These are phyloP conservation scores for Dexiosoma caninum DNA, from an alignment of 2,888 invertebrate species.

Conservation along the genomic window DNA sequence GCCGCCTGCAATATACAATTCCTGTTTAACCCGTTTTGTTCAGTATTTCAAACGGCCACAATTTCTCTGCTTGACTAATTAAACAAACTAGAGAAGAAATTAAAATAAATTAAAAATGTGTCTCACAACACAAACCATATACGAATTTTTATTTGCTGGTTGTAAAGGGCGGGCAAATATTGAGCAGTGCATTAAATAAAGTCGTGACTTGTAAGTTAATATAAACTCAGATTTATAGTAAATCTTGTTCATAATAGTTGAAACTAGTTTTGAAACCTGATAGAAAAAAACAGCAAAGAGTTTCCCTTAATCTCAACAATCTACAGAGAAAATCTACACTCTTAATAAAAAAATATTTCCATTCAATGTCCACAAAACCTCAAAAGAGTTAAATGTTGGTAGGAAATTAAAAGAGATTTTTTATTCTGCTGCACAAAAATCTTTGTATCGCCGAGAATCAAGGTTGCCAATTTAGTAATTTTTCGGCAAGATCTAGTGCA, in stretches of 20 bases:
- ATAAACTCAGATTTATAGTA: slow-evolving; percentile 13
- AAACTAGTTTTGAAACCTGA: slow-evolving; percentile 46
- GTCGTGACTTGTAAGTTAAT: slow-evolving; percentile 48
- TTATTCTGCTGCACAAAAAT: background rate
- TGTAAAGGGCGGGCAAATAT: slow-evolving; percentile 35
- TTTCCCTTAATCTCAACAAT: background rate
- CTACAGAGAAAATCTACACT: background rate
- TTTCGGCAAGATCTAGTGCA: no score
- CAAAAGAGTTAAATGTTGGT: background rate
- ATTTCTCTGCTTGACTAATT: slow-evolving; percentile 10
- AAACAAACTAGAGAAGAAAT: slow-evolving; percentile 9
- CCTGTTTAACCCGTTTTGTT: slow-evolving; percentile 11
- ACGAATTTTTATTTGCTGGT: background rate
- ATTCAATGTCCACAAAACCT: background rate
- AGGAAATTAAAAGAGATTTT: background rate
- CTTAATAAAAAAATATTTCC: background rate
- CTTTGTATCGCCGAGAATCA: background rate
- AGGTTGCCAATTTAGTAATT: no score
- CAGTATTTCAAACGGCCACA: background rate
- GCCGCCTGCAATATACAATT: no score
- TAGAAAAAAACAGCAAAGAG: background rate
- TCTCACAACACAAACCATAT: background rate
- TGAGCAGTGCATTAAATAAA: background rate
- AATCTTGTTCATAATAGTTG: slow-evolving; percentile 44
- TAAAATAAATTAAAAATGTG: background rate